A percentile compares a stretch with the other conserved stretches of the same genome.
phyloP scores from a whole-genome alignment of 1,140 invertebrate genomes.

The Drosophila leontia region DNA sequence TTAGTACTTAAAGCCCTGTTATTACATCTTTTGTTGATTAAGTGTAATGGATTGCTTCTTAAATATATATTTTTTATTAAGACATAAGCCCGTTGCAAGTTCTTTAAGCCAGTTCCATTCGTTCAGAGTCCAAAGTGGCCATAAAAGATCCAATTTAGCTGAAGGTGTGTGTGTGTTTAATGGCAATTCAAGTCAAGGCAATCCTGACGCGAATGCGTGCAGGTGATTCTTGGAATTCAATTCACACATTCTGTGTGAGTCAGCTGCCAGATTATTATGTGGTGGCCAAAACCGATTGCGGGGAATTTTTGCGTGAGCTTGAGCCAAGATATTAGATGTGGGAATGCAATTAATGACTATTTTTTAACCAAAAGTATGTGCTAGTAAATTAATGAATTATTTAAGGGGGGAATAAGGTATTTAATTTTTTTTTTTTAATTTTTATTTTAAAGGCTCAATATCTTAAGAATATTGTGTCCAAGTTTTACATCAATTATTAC shows the following conservation, averaged over 20 bases:
- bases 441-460: too few species aligned
- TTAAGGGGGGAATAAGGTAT: too few species aligned
- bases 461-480: too few species aligned
- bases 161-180: slow-evolving; percentile 6
- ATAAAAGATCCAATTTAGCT: slow-evolving; percentile 19
- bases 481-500: too few species aligned
- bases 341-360: slow-evolving; percentile 3
- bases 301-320: slow-evolving; percentile 7
- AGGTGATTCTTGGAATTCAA: slow-evolving; percentile 29
- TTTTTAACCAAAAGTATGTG: background rate
- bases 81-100: too few species aligned
- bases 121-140: background rate
- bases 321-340: slow-evolving; percentile 4
- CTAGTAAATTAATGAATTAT: background rate
- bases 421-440: too few species aligned
- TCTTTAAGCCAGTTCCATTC: background rate
- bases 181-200: slow-evolving; percentile 37
- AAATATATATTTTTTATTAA: too few species aligned
- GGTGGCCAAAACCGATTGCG: slow-evolving; percentile 8
- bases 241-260: slow-evolving; percentile 22
- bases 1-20: background rate
- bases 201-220: slow-evolving; percentile 11
- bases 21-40: background rate
- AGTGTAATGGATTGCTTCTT: background rate
- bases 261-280: slow-evolving; percentile 10